These are phyloP conservation scores for Botia almorhae DNA, from an alignment of 2,797 vertebrate species.

Conservation along the genomic window DNA sequence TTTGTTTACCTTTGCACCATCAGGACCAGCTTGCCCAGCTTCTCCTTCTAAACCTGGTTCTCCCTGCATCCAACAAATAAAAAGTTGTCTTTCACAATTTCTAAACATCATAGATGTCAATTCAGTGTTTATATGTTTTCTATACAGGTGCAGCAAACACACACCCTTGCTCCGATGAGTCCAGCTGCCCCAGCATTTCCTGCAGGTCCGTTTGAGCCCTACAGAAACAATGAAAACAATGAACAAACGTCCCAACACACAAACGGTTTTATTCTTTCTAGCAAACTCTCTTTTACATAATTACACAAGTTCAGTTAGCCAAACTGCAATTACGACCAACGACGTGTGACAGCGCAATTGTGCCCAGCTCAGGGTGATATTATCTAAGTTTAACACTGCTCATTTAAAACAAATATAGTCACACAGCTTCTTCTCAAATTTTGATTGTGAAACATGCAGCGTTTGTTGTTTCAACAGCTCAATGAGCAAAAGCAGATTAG, in stretches of 20 bases:
- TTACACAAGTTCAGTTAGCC: not conserved
- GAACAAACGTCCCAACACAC: conserved; percentile 43
- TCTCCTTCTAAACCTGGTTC: conserved; percentile 92
- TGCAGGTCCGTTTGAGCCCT: conserved; percentile 87
- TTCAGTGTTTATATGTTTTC: not conserved
- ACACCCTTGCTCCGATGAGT: conserved; percentile 88
- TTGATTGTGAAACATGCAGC: conserved; percentile 12
- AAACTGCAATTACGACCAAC: conserved; percentile 1
- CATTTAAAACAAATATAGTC: conserved; percentile 37
- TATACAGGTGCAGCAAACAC: conserved; percentile 72
- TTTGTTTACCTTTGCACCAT: conserved; percentile 88
- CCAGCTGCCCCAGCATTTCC: conserved; percentile 91
- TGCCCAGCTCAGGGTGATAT: conserved; percentile 10
- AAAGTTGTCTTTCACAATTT: conserved; percentile 19
- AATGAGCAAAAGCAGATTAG: conserved; percentile 13
- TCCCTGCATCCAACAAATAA: conserved; percentile 77
- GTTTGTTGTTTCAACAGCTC: not conserved
- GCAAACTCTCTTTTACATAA: not conserved
- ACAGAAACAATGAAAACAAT: conserved; percentile 46
- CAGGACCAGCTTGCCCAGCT: conserved; percentile 82
- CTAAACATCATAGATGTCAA: not conserved
- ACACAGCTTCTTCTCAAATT: conserved; percentile 20
- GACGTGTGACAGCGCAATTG: conserved; percentile 13
- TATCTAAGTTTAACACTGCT: conserved; percentile 28
- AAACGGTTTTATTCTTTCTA: conserved; percentile 28